Base-by-base conservation (phyloP, 2,113 vertebrate genomes). In the Struthio camelus region DNA sequence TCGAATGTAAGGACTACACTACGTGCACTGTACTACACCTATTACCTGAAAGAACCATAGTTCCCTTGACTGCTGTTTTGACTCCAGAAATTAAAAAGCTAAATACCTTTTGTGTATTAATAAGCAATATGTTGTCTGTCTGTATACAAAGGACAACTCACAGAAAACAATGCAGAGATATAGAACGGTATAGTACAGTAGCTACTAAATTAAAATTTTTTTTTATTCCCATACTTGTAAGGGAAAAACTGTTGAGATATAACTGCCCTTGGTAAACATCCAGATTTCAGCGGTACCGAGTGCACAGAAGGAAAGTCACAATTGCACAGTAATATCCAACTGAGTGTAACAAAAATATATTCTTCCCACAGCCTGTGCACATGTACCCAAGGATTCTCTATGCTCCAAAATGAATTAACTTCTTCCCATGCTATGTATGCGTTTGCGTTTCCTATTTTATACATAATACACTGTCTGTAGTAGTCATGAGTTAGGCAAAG, bases 401-500 rank as follows among this genome's bases (percentile, higher is more conserved):
- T 16, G 40, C 50, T 89, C 30, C 25, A 32, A 7, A 5, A 7
- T 0, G 2, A 59, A 72, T 17, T 44, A 85, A 6, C 13, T 77
- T 66, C 64, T 38, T 82, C 24, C 82, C 27, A 11, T 42, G 12
- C 23, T 53, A 32, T 6, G n/a, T 30, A 18, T 66, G 66, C 58
- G 34, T 42, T 94, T 79, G 40, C 40, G 77, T 38, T 56, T 6
- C 1, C 8, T 28, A 77, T 84, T 82, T 44, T 34, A 30, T 46
- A 24, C 4, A 10, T 6, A 56, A 50, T 3, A 16, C 17, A 24
- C 25, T 82, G 50, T 34, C 40, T 0, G 0, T 11, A 80, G 44
- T 44, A 34, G 36, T 17, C 18, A 10, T 89, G 85, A 94, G 83
- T 67, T 70, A 75, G 34, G 12, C 91, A 85, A 93, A 97, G 58